phyloP scores from a whole-genome alignment of 2,888 invertebrate species.

The Chromoteleia sp. region DNA sequence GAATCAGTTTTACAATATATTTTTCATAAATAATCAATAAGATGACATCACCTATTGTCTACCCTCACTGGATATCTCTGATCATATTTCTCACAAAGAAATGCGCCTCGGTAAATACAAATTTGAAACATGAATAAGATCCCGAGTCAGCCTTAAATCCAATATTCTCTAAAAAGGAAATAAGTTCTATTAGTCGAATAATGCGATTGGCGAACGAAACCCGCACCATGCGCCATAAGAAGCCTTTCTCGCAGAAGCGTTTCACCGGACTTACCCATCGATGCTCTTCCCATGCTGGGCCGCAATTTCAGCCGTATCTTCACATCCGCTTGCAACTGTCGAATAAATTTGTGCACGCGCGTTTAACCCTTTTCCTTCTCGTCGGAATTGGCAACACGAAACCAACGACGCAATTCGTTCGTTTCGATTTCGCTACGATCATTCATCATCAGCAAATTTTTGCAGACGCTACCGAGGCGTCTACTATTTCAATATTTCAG shows the following conservation, averaged over 20 bases:
- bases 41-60: conserved; percentile 10
- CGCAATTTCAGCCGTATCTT: conserved; percentile 56
- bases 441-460: conserved; percentile 38
- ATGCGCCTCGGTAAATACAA: conserved; percentile 37
- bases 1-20: no score
- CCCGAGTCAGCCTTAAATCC: conserved; percentile 47
- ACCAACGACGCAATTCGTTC: conserved; percentile 39
- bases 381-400: conserved; percentile 49
- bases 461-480: conserved; percentile 39
- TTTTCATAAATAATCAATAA: conserved; percentile 15
- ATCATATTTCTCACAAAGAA: conserved; percentile 47
- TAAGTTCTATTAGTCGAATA: conserved; percentile 65
- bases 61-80: conserved; percentile 27
- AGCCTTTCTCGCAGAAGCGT: conserved; percentile 74
- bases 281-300: conserved; percentile 75
- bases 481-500: conserved; percentile 58
- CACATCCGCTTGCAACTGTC: conserved; percentile 71
- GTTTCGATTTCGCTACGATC: conserved; percentile 26
- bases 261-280: conserved; percentile 82
- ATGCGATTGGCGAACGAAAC: conserved; percentile 73
- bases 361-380: conserved; percentile 42
- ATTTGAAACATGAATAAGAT: conserved; percentile 50
- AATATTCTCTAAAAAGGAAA: conserved; percentile 61
- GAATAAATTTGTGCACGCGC: conserved; percentile 47
- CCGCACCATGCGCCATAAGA: conserved; percentile 74